These are phyloP conservation scores for Drosophila eohydei DNA, from an alignment of 2,888 invertebrate species.

Conservation along the genomic window DNA sequence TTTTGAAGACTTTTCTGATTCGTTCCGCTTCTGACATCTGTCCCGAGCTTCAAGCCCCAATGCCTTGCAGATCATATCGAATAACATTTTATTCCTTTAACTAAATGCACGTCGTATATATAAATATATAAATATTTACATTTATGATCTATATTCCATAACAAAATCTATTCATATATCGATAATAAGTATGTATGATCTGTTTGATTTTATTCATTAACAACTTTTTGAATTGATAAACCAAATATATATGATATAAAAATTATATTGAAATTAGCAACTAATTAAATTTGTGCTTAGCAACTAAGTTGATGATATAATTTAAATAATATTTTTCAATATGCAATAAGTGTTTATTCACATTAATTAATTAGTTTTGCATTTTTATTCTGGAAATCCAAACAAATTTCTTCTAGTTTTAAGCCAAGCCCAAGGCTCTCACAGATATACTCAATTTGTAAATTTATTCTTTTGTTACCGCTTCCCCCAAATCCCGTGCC, in stretches of 20 bases:
- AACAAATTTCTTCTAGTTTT: slow-evolving; percentile 32
- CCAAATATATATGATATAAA: slow-evolving; percentile 24
- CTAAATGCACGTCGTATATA: slow-evolving; percentile 38
- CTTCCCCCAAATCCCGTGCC: slow-evolving; percentile 41
- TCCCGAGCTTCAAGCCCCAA: slow-evolving; percentile 3
- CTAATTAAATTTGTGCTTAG: slow-evolving; percentile 34
- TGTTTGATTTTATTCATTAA: slow-evolving; percentile 56
- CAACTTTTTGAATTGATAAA: slow-evolving; percentile 29
- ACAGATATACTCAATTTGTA: slow-evolving; percentile 70
- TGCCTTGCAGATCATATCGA: slow-evolving; percentile 21
- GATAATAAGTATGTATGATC: slow-evolving; percentile 29
- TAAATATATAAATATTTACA: slow-evolving; percentile 1
- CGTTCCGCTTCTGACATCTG: slow-evolving; percentile 25
- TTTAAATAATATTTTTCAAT: slow-evolving; percentile 30
- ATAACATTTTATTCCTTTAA: slow-evolving; percentile 40
- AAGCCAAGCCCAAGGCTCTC: slow-evolving; percentile 41
- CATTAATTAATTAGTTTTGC: slow-evolving; percentile 36
- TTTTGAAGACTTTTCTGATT: not conserved
- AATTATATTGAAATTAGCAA: slow-evolving; percentile 18
- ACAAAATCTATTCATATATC: slow-evolving; percentile 20
- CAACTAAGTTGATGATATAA: slow-evolving; percentile 31
- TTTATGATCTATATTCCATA: slow-evolving; percentile 17
- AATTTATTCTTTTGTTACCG: slow-evolving; percentile 73
- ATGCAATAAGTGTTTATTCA: slow-evolving; percentile 42
- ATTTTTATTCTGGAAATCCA: slow-evolving; percentile 48